Base-by-base conservation (phyloP, 2,113 vertebrate species). In the Hemibagrus wyckioides region DNA sequence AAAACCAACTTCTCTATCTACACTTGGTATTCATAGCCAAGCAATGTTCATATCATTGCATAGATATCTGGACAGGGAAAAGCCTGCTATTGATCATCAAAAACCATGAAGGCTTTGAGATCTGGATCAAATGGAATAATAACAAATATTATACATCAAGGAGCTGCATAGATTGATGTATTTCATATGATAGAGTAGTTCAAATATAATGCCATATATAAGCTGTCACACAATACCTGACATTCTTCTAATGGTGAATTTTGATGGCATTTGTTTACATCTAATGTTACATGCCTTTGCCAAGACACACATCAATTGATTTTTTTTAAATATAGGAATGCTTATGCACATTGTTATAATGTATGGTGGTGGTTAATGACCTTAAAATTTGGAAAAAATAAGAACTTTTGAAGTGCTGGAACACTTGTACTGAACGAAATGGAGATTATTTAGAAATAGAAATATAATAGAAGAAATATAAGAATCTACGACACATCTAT, bases 141-240 rank as follows among this genome's bases (percentile, higher is more conserved):
- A 39, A 39, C 11, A 82, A 69, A 36, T 39, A 54, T 79, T 30
- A 79, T 5, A 11, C n/a, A 9, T 30, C 14, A 13, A 39, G 8
- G 19, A 36, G 9, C 19, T 36, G 52, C 9, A 36, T 2, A 36
- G n/a, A 54, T 23, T 36, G 8, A 56, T 4, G 1, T 57, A 39
- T 57, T 23, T 57, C 28, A 21, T 23, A 57, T 21, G 17, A 83
- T 28, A 54, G 17, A 50, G 69, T 30, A 79, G 61, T 63, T 59
- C 6, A 80, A 50, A 76, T 56, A 85, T 39, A 28, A 48, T 7
- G 33, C 21, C 41, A 48, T 50, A 83, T 48, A 50, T 75, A 30
- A 59, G 63, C 50, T 63, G 41, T 50, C 48, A 8, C 69, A 33
- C 83, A 89, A 83, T 80, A 52, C 28, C 25, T 67, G 73, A 69